Percentiles rank a stretch among this genome's conserved stretches.
Conservation (phyloP, 2,113 vertebrate species). For the Siphamia tubifer region DNA sequence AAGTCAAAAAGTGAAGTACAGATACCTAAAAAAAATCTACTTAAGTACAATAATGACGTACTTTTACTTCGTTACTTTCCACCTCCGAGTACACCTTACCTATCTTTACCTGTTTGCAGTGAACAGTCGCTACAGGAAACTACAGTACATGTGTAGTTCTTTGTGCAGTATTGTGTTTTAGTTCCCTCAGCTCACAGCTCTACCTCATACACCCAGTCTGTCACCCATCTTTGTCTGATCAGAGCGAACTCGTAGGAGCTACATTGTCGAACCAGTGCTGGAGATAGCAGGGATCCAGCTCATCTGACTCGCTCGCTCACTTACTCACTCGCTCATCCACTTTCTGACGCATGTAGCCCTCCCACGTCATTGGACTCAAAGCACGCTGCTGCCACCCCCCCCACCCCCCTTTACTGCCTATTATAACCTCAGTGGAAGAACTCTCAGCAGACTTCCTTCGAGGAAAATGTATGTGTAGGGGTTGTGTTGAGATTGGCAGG, state of each 20-base stretch:
- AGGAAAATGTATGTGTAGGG: not conserved
- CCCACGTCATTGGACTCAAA: slow-evolving; percentile 50
- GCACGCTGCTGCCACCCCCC: too few relatives aligned
- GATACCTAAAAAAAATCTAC: too few relatives aligned
- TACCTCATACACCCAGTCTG: slow-evolving; percentile 22
- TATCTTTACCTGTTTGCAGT: not conserved
- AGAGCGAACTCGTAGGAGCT: slow-evolving; percentile 18
- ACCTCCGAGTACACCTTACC: too few relatives aligned
- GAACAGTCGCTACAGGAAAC: not conserved
- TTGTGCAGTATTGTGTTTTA: not conserved
- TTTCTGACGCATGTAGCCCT: slow-evolving; percentile 35
- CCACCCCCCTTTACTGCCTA: too few relatives aligned
- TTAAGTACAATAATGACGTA: too few relatives aligned
- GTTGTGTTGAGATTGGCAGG: not conserved
- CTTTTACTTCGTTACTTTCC: too few relatives aligned
- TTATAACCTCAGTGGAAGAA: slow-evolving; percentile 6
- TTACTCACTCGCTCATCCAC: not conserved
- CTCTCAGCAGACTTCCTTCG: not conserved
- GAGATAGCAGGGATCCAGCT: not conserved
- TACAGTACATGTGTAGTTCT: not conserved
- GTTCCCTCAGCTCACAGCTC: not conserved
- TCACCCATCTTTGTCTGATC: slow-evolving; percentile 33
- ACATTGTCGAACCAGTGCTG: slow-evolving; percentile 10
- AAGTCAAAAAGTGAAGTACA: too few relatives aligned
- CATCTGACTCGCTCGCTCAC: not conserved